These are phyloP conservation scores for Chaetorhynchus papuensis DNA, from an alignment of 2,113 vertebrate species.

Conservation along the genomic window DNA sequence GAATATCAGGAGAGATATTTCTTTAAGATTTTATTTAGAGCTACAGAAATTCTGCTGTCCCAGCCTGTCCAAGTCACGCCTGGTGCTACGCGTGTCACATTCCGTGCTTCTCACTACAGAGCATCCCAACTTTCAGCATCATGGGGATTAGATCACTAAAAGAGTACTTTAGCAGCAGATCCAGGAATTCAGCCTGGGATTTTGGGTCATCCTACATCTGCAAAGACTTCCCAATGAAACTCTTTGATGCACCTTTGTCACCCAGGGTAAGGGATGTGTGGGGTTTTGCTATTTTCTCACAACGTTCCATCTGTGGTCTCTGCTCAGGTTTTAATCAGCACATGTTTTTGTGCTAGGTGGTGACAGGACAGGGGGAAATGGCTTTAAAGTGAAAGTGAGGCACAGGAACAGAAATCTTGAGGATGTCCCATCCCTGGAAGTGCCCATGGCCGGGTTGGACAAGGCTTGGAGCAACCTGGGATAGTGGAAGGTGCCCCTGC, in stretches of 20 bases:
- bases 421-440: background rate
- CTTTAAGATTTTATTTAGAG: background rate
- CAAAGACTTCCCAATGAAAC: background rate
- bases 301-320: background rate
- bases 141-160: background rate
- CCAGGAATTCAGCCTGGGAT: background rate
- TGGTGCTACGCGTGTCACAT: background rate
- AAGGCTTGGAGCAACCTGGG: background rate
- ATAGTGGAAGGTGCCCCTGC: fast-evolving
- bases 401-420: background rate
- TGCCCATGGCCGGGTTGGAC: fast-evolving
- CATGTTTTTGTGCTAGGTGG: background rate
- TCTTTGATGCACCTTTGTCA: background rate
- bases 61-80: background rate
- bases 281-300: background rate
- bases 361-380: background rate
- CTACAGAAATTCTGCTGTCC: background rate
- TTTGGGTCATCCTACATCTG: background rate
- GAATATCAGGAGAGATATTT: background rate
- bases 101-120: background rate
- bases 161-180: background rate
- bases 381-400: background rate
- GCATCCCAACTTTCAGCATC: background rate
- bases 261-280: background rate
- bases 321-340: background rate